Base-by-base conservation (phyloP, 1,140 invertebrate species). In the Thaumatotibia leucotreta region DNA sequence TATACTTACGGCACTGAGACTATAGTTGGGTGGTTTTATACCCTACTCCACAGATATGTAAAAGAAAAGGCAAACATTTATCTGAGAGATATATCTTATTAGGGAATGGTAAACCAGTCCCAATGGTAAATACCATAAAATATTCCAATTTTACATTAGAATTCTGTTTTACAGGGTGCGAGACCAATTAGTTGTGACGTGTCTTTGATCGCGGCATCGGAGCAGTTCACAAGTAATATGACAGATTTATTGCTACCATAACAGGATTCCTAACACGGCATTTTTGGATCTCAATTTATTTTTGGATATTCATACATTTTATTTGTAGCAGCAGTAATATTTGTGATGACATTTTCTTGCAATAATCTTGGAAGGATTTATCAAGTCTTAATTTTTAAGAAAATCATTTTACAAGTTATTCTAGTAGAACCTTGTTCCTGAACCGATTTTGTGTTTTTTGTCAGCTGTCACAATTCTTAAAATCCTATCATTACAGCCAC, bases 141-240 rank as follows among this genome's bases (percentile, higher is more conserved):
- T n/a, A n/a, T n/a, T n/a, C n/a, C 20, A 20, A 17, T 45, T 45
- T 45, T 17, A 45, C 6, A 29, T 29, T 29, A 29, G 6, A 29
- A 29, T 4, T 2, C 2, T 45, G 39, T 45, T 20, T 20, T 45
- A 45, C 39, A 45, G 39, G 14, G 49, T 69, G 63, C 79, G 75
- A 72, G 75, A 84, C 82, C 79, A 86, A 87, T 89, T 87, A 89
- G 83, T 77, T 80, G 80, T 76, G 73, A 75, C 73, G 68, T 45
- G 68, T 67, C 83, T 89, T 87, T 89, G 86, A 87, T 87, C 84
- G 77, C 70, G 68, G 72, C 82, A 83, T 86, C 83, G 82, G 83
- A 85, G 84, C 72, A 68, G 63, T 78, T 87, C 84, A 86, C 84
- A 84, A 84, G 80, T 73, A 72, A 74, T 78, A 82, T 79, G 86